Conservation (phyloP, 2,113 vertebrate species). For the Pogona vitticeps region DNA sequence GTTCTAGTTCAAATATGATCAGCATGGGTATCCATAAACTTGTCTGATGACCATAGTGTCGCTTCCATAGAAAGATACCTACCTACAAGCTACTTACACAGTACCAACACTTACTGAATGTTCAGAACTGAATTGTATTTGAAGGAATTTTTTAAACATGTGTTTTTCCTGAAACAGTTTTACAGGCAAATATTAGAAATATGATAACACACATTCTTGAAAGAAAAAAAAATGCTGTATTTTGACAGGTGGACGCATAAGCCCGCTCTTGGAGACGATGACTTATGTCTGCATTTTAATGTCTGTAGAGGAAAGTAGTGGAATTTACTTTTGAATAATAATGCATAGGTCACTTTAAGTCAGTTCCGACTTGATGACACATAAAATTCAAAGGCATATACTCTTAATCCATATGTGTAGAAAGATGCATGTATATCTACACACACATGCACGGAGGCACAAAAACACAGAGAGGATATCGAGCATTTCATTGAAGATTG, state of each 20-base stretch:
- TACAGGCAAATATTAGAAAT: background rate
- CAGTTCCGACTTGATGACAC: no score
- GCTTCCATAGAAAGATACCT: background rate
- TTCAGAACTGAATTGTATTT: background rate
- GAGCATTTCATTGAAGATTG: no score
- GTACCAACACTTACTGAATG: background rate
- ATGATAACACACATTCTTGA: background rate
- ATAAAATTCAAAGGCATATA: no score
- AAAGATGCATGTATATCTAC: no score
- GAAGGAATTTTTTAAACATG: background rate
- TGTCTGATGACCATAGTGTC: background rate
- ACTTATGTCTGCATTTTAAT: background rate
- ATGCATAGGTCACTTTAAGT: no score
- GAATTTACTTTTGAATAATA: no score
- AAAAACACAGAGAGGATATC: no score
- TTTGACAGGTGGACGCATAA: background rate
- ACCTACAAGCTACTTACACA: background rate
- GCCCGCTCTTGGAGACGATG: background rate
- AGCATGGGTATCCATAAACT: background rate
- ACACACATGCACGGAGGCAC: no score
- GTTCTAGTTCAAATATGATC: background rate
- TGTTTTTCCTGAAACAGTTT: background rate
- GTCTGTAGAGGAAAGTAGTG: background rate
- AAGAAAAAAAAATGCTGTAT: background rate
- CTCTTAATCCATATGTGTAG: no score